Percentiles rank a stretch among this genome's conserved stretches.
phyloP scores from a whole-genome alignment of 2,113 vertebrate genomes.

The Phalacrocorax carbo region DNA sequence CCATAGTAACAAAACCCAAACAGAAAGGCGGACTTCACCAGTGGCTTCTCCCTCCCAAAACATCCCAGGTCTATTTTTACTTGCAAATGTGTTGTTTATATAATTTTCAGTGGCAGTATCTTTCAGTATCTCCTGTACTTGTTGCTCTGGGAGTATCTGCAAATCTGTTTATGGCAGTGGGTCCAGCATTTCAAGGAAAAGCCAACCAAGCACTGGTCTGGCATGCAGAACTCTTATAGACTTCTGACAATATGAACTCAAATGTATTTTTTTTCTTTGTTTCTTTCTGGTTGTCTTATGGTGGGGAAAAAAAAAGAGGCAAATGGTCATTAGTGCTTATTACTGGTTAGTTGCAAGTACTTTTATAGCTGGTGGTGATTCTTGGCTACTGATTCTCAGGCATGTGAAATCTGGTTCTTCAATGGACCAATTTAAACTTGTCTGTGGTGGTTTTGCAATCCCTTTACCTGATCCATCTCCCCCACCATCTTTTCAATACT shows the following conservation, averaged over 20 bases:
- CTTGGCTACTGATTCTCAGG: conserved; percentile 30
- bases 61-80: neutral
- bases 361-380: neutral
- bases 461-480: conserved; percentile 57
- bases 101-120: neutral
- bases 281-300: neutral
- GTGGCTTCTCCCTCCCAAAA: neutral
- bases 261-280: neutral
- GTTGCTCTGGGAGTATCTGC: neutral
- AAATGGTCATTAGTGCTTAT: neutral
- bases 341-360: neutral
- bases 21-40: conserved; percentile 18
- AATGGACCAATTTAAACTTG: conserved; percentile 39
- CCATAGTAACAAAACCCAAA: conserved; percentile 52
- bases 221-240: neutral
- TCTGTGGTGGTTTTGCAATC: conserved; percentile 47
- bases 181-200: neutral
- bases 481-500: conserved; percentile 65
- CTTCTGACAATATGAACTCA: neutral
- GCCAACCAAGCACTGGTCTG: neutral
- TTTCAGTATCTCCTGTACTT: neutral
- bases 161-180: neutral
- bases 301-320: neutral
- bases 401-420: conserved; percentile 47
- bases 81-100: neutral